phyloP scores from a whole-genome alignment of 2,797 vertebrate species.

The Anguilla anguilla region DNA sequence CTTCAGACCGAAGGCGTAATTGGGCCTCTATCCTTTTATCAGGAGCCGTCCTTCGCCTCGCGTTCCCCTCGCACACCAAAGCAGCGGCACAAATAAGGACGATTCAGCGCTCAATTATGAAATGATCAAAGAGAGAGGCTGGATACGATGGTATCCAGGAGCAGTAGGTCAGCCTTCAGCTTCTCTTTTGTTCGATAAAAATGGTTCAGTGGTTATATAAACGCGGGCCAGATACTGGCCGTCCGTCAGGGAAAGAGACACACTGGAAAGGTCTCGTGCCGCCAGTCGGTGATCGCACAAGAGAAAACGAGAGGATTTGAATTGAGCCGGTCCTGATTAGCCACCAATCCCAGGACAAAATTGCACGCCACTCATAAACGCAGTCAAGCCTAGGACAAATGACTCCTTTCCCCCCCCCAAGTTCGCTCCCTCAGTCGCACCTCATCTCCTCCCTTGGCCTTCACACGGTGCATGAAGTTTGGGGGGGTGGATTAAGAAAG shows the following conservation, averaged over 20 bases:
- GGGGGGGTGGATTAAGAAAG: not conserved
- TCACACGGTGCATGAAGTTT: not conserved
- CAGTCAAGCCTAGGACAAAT: slow-evolving; percentile 4
- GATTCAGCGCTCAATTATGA: not conserved
- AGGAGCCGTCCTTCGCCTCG: not conserved
- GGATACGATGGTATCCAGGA: not conserved
- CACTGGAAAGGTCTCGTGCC: not conserved
- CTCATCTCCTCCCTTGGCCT: not conserved
- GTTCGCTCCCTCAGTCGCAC: not conserved
- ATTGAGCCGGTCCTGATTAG: not conserved
- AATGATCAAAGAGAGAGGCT: not conserved
- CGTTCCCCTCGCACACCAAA: not conserved
- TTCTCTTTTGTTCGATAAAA: not conserved
- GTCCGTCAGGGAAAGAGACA: not conserved
- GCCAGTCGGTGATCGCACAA: not conserved
- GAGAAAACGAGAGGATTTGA: not conserved
- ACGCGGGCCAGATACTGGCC: not conserved
- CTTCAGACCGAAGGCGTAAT: not conserved
- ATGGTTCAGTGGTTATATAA: not conserved
- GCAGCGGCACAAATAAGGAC: not conserved
- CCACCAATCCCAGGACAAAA: not conserved
- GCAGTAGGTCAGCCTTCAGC: not conserved
- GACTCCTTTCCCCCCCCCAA: not conserved
- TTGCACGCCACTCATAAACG: not conserved
- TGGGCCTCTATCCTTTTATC: not conserved